phyloP scores from a whole-genome alignment of 2,797 vertebrate species.

The Notoglanidium macrostoma region DNA sequence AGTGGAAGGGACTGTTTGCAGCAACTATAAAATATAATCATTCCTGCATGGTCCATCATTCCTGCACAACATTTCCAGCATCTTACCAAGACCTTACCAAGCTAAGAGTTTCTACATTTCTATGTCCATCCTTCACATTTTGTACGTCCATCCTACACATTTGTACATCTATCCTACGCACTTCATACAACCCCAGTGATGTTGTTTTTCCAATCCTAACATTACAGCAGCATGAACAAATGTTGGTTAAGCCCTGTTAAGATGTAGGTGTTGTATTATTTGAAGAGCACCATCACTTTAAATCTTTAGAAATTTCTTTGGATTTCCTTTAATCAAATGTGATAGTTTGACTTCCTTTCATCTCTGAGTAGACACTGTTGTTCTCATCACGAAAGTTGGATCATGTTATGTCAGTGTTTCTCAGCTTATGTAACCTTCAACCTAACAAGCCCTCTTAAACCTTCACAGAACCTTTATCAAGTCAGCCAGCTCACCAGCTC shows the following conservation, averaged over 20 bases:
- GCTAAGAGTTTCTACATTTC: background rate
- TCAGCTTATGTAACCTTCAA: slow-evolving; percentile 43
- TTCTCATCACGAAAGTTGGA: slow-evolving; percentile 9
- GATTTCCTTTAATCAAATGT: slow-evolving; percentile 4
- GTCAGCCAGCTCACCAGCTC: background rate
- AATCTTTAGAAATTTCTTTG: background rate
- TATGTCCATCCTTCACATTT: background rate
- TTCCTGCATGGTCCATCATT: background rate
- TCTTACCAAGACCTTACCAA: background rate
- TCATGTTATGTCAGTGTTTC: slow-evolving; percentile 12
- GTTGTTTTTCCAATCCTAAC: background rate
- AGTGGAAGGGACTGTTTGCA: background rate
- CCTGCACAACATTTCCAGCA: background rate
- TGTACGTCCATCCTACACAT: background rate
- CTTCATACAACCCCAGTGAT: background rate
- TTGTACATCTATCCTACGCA: background rate
- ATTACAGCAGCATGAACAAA: background rate
- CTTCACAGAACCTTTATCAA: slow-evolving; percentile 30
- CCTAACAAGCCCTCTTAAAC: slow-evolving; percentile 14
- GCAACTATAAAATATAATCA: background rate
- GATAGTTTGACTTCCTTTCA: background rate
- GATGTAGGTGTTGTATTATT: background rate
- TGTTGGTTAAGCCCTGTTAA: background rate
- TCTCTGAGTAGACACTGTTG: background rate
- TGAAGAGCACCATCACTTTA: background rate